phyloP scores from a whole-genome alignment of 2,113 vertebrate genomes.

The Saguinus midas region DNA sequence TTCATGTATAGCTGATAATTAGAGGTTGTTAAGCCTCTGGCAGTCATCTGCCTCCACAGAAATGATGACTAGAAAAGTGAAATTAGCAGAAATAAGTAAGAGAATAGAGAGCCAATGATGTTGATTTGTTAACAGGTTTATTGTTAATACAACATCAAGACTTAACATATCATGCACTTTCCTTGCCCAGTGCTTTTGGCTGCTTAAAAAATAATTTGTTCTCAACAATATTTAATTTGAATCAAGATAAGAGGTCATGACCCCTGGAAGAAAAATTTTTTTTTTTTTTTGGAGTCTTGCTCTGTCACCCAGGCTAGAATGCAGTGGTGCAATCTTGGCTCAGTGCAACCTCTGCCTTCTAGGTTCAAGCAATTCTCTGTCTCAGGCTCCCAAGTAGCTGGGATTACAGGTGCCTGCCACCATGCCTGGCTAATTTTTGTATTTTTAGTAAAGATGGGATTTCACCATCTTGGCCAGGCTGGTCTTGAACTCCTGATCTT shows the following conservation, averaged over 20 bases:
- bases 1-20: not conserved
- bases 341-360: too few relatives aligned
- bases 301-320: too few relatives aligned
- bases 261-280: not conserved
- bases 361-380: too few relatives aligned
- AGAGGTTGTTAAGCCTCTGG: not conserved
- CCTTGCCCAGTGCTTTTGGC: not conserved
- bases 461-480: too few relatives aligned
- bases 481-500: too few relatives aligned
- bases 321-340: too few relatives aligned
- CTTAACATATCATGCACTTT: not conserved
- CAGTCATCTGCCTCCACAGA: not conserved
- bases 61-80: not conserved
- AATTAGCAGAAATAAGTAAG: not conserved
- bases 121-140: conserved; percentile 2
- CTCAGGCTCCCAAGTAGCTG: too few relatives aligned
- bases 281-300: too few relatives aligned
- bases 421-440: too few relatives aligned
- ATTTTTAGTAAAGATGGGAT: too few relatives aligned
- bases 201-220: not conserved
- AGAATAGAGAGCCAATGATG: not conserved
- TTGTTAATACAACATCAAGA: not conserved
- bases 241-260: not conserved
- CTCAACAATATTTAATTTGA: not conserved
- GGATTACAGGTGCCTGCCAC: too few relatives aligned